These are phyloP conservation scores for Nycticebus coucang DNA, from an alignment of 2,113 vertebrate species.

Conservation along the genomic window DNA sequence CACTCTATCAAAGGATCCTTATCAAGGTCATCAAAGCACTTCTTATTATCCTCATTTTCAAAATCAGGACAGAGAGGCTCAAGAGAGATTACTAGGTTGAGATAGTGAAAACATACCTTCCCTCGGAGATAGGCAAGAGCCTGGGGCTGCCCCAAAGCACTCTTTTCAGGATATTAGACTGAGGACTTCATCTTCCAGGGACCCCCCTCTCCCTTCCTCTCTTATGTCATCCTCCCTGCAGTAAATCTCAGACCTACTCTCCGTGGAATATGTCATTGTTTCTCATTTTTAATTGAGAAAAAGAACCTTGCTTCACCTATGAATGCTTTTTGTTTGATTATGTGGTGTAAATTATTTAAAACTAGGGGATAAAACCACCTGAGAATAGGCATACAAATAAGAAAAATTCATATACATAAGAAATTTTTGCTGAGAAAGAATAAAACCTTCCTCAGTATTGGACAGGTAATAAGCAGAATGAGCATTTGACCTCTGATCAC, in stretches of 20 bases:
- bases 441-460: not conserved
- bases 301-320: not conserved
- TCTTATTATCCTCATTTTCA: slow-evolving; percentile 22
- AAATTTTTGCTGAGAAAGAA: not conserved
- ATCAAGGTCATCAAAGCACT: slow-evolving; percentile 23
- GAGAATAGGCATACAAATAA: not conserved
- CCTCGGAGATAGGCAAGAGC: not conserved
- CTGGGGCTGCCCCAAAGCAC: not conserved
- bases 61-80: slow-evolving; percentile 2
- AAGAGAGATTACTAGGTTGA: slow-evolving; percentile 35
- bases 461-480: not conserved
- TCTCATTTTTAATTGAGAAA: not conserved
- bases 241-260: not conserved
- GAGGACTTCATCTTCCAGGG: not conserved
- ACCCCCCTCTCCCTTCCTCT: not conserved
- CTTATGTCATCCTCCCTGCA: not conserved
- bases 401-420: not conserved
- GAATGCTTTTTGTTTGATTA: not conserved
- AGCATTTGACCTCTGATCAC: not conserved
- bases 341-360: not conserved
- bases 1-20: slow-evolving; percentile 11
- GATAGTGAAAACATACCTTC: slow-evolving; percentile 7
- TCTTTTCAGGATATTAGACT: not conserved
- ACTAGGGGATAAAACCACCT: not conserved
- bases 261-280: not conserved